Percentiles rank a stretch among this genome's conserved stretches.
Evolutionary conservation across 1,140 invertebrate species (phyloP).

Genomic region (Leucophenga varia): DNA sequence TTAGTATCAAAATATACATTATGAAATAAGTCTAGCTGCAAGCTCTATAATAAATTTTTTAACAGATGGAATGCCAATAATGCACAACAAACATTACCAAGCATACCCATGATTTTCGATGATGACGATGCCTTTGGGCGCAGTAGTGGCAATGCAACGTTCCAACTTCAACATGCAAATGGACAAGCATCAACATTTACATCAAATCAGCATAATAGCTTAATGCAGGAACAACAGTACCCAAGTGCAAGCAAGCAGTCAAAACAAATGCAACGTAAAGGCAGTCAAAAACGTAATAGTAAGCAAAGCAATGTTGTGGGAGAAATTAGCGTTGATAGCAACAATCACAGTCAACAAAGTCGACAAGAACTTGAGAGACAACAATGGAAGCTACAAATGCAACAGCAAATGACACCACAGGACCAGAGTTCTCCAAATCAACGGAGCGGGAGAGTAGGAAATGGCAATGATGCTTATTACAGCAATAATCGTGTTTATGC

Average conservation of each 20-base stretch:
- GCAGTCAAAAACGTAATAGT: constrained; percentile 27
- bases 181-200: neutral
- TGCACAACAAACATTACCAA: constrained; percentile 66
- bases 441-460: constrained; percentile 5
- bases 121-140: constrained; percentile 58
- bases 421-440: constrained; percentile 19
- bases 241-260: constrained; percentile 27
- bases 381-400: constrained; percentile 23
- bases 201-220: constrained; percentile 21
- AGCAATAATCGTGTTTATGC: constrained; percentile 8
- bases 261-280: constrained; percentile 26
- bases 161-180: neutral
- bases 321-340: too few species aligned
- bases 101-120: constrained; percentile 74
- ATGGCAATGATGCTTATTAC: constrained; percentile 25
- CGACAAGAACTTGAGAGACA: constrained; percentile 27
- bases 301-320: constrained; percentile 20
- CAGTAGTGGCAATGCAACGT: constrained; percentile 38
- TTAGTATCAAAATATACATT: constrained; percentile 23
- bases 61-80: constrained; percentile 63
- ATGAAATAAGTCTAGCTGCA: neutral
- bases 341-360: constrained; percentile 35
- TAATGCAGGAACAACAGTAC: constrained; percentile 26
- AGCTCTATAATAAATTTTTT: constrained; percentile 7
- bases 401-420: constrained; percentile 18